Conservation (phyloP, 2,113 vertebrate genomes). For the Podilymbus podiceps region DNA sequence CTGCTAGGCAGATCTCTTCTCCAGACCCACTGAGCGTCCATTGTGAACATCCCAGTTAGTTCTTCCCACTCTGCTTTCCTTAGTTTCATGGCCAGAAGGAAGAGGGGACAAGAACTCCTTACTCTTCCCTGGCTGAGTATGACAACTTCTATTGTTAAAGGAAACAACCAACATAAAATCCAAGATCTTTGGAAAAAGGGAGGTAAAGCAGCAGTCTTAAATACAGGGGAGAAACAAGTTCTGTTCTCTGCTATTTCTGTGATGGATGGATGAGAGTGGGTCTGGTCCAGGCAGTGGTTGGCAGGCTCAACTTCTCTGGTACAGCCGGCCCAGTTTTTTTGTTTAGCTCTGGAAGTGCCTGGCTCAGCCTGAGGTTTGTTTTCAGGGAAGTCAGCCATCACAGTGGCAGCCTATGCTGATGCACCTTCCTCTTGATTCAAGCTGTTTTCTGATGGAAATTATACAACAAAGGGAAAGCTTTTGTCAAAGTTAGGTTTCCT, state of each 20-base stretch:
- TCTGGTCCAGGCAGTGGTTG: no score
- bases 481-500: background rate
- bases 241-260: background rate
- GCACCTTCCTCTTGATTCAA: background rate
- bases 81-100: background rate
- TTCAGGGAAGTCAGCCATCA: background rate
- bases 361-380: background rate
- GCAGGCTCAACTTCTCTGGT: background rate
- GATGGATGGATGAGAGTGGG: background rate
- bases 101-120: background rate
- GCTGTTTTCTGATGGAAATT: background rate
- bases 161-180: background rate
- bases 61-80: background rate
- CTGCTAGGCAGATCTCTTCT: background rate
- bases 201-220: background rate
- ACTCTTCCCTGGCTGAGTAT: background rate
- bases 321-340: background rate
- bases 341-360: background rate
- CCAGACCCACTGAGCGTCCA: background rate
- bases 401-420: background rate
- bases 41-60: background rate
- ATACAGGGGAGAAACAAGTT: background rate
- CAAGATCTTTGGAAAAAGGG: background rate
- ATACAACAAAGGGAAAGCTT: background rate
- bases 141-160: background rate